Evolutionary conservation across 2,888 invertebrate genomes (phyloP).

Genomic region (Sinhomidia bicolor): DNA sequence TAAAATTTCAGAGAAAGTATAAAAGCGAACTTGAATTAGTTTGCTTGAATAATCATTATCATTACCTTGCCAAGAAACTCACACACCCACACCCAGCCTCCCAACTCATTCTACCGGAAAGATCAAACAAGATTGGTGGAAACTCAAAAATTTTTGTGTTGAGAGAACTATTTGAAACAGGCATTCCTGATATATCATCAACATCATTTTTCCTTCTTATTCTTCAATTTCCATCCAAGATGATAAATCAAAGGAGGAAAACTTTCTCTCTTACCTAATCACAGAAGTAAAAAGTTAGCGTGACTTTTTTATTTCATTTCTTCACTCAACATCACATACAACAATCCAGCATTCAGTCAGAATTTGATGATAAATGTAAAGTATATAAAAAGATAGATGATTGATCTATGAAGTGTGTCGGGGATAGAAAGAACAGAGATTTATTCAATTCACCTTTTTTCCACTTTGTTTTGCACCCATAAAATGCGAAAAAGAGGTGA

Average conservation of each 20-base stretch:
- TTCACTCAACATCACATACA: constrained; percentile 1
- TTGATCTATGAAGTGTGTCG: constrained; percentile 25
- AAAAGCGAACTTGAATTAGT: constrained; percentile 4
- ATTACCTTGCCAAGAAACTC: neutral
- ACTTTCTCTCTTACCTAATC: constrained; percentile 46
- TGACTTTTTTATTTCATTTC: constrained; percentile 47
- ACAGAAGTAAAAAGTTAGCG: constrained; percentile 38
- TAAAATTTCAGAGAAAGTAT: neutral
- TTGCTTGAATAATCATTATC: neutral
- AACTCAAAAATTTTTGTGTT: neutral
- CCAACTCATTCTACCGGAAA: neutral
- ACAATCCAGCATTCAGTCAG: neutral
- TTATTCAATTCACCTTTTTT: neutral
- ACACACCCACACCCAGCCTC: neutral
- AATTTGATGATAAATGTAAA: constrained; percentile 6
- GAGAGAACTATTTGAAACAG: neutral
- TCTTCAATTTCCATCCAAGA: neutral
- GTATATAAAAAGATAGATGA: constrained; percentile 6
- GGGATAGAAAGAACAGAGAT: neutral
- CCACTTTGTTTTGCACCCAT: neutral
- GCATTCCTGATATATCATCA: neutral
- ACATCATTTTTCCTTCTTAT: neutral
- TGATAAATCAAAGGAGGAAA: constrained; percentile 52
- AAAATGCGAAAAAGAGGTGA: constrained; percentile 15
- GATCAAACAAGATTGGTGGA: neutral